Percentiles rank a stretch among this genome's conserved stretches.
These are phyloP conservation scores for Drosophila funebris DNA, from an alignment of 1,140 invertebrate species.

Conservation along the genomic window DNA sequence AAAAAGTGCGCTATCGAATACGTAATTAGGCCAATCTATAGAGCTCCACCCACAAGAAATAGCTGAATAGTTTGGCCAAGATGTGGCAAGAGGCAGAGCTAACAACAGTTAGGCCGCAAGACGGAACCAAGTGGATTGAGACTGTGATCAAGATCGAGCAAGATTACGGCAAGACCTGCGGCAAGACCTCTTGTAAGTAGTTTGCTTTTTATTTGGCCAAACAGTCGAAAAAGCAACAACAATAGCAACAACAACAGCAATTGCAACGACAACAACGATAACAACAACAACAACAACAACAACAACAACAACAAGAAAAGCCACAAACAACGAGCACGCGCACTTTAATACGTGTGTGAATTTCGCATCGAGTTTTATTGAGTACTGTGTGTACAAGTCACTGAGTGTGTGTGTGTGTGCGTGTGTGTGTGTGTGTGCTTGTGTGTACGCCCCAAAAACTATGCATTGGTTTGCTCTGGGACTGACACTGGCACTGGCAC, in stretches of 20 bases:
- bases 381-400: slow-evolving; percentile 38
- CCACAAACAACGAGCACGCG: slow-evolving; percentile 39
- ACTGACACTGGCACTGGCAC: slow-evolving; percentile 13
- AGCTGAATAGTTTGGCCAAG: background rate
- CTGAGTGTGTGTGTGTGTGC: slow-evolving; percentile 7
- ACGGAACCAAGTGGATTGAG: background rate
- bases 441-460: slow-evolving; percentile 56
- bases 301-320: slow-evolving; percentile 1
- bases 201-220: slow-evolving; percentile 44
- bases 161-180: slow-evolving; percentile 30
- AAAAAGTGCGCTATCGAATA: background rate
- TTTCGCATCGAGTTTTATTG: slow-evolving; percentile 54
- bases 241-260: background rate
- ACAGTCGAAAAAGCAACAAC: slow-evolving; percentile 2
- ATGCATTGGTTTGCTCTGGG: slow-evolving; percentile 49
- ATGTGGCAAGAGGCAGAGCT: background rate
- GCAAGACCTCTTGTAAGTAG: slow-evolving; percentile 34
- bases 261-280: background rate
- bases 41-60: background rate
- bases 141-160: slow-evolving; percentile 41
- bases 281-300: background rate
- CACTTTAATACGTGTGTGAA: slow-evolving; percentile 68
- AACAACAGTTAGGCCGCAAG: slow-evolving; percentile 4
- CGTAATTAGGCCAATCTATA: background rate
- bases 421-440: slow-evolving; percentile 1